Base-by-base conservation (phyloP, 2,888 invertebrate species). In the Plebejus melissa region DNA sequence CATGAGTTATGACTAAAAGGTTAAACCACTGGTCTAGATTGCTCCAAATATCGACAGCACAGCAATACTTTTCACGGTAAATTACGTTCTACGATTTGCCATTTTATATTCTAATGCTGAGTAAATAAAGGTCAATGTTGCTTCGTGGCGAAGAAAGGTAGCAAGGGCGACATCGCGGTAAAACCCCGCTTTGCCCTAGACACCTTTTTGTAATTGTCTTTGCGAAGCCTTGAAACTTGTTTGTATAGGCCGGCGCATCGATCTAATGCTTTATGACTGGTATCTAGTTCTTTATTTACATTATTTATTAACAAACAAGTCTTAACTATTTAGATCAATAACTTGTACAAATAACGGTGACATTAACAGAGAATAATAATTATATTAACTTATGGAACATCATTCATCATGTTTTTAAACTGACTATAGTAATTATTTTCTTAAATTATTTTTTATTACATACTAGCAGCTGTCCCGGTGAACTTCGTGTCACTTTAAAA, bases 171-270 rank as follows among this genome's bases (percentile, higher is more conserved):
- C 58, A 69, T 69, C 36, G 74, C 60, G 57, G n/a, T 65, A 36
- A 41, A 38, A 70, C 74, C 74, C 74, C 75, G 74, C 60, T 74
- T 76, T 77, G 72, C 75, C 74, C 78, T 74, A 71, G 74, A 76
- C 46, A 74, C 74, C 76, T 78, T 74, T 77, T 71, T 69, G 78
- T 78, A 79, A 79, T 79, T 77, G 77, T 77, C 77, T 78, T 79
- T 76, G 78, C 69, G 76, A 75, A 77, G 65, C 78, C 79, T 78
- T 79, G 78, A 70, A 75, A 76, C 57, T 77, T 75, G 78, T 78
- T 77, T 77, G 77, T 76, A 72, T 72, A 22, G 32, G 69, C 74
- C 65, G 7, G 75, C 75, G 74, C 76, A 78, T 78, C 75, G 79
- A 77, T 78, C 78, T 76, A 9, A 54, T 72, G 58, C 74, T 74